Conservation (phyloP, 2,113 vertebrate species). For the Dicerorhinus sumatrensis region DNA sequence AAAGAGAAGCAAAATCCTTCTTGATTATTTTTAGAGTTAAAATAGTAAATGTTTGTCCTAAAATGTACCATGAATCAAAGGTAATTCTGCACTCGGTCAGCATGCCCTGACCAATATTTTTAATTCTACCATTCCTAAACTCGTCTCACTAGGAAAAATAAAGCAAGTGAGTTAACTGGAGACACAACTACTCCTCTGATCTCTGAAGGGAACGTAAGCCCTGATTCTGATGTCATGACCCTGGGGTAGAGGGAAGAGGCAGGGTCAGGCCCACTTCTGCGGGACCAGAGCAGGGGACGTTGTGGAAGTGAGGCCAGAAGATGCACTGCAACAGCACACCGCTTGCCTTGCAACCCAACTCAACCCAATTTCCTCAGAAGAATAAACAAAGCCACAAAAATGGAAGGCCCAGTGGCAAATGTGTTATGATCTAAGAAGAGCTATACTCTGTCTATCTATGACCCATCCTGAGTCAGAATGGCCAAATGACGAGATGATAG, state of each 20-base stretch:
- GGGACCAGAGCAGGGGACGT: not conserved
- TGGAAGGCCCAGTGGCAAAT: rapidly evolving
- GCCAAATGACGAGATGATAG: not conserved
- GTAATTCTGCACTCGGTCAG: not conserved
- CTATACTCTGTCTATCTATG: not conserved
- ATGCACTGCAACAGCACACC: rapidly evolving
- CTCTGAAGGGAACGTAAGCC: not conserved
- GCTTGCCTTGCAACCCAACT: no score
- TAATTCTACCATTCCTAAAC: not conserved
- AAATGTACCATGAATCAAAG: not conserved
- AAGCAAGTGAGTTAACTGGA: not conserved
- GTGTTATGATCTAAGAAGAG: not conserved
- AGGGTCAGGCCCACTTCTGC: not conserved
- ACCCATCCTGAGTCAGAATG: not conserved
- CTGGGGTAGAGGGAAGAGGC: not conserved
- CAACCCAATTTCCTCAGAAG: not conserved
- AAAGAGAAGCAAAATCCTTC: not conserved
- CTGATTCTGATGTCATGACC: not conserved
- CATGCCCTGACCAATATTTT: not conserved
- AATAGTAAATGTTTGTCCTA: not conserved
- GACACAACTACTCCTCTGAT: not conserved
- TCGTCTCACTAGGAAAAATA: not conserved
- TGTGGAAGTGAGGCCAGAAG: no score
- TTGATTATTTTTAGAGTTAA: not conserved
- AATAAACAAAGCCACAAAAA: not conserved